Evolutionary conservation across 2,797 vertebrate species (phyloP).

Genomic region (Acanthopagrus latus): DNA sequence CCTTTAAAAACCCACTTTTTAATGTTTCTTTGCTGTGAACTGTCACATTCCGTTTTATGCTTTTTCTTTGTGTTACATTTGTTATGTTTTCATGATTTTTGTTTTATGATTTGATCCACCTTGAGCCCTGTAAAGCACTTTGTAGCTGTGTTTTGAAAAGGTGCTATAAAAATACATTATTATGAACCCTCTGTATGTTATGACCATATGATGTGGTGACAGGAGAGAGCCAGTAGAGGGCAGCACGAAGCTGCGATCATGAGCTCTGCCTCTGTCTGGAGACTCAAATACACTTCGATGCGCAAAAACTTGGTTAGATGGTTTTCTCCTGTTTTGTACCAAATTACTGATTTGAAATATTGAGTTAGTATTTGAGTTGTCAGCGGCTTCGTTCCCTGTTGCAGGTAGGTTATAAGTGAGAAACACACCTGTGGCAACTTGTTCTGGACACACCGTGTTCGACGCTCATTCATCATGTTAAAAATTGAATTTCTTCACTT

Average conservation of each 20-base stretch:
- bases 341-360: background rate
- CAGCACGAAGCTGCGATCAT: slow-evolving; percentile 1
- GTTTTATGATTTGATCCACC: too few species aligned
- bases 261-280: background rate
- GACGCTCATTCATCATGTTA: background rate
- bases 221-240: slow-evolving; percentile 24
- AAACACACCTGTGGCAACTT: background rate
- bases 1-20: too few species aligned
- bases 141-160: too few species aligned
- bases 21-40: too few species aligned
- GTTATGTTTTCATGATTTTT: too few species aligned
- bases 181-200: too few species aligned
- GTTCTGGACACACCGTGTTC: background rate
- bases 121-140: too few species aligned
- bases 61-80: too few species aligned
- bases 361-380: background rate
- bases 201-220: background rate
- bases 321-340: background rate
- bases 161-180: too few species aligned
- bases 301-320: background rate
- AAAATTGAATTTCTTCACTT: background rate
- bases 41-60: too few species aligned
- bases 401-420: background rate
- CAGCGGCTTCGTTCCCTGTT: too few species aligned
- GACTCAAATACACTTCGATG: background rate